Base-by-base conservation (phyloP, 2,888 invertebrate species). In the Himalopsyche anomala region DNA sequence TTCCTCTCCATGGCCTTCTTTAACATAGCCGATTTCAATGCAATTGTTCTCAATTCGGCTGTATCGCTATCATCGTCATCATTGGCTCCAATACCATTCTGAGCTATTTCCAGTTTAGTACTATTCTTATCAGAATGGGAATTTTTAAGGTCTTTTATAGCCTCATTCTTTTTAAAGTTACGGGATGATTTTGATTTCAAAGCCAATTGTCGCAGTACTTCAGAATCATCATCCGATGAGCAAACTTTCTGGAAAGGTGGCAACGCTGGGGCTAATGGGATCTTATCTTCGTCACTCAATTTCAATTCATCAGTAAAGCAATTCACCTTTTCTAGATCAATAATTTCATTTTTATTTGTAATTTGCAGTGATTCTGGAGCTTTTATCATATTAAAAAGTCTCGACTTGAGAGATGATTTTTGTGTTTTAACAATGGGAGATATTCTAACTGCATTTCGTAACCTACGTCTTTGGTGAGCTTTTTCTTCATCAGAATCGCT, bases 21-120 rank as follows among this genome's bases (percentile, higher is more conserved):
- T 74, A 95, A 89, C 79, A 95, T 91, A 8, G 95, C 95, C n/a
- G 96, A 95, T 89, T 94, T 94, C n/a, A 96, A 91, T 84, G 95
- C 96, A 88, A 94, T 95, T 89, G 95, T 91, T 89, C 96, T 92
- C 81, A 96, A 91, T 89, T 95, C 93, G 83, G 94, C 91, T 87
- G 95, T 94, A 89, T 95, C 95, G 90, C 93, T 94, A 88, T 95
- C 95, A 89, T 93, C 93, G 87, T 94, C 94, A 87, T 94, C 93
- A 81, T 88, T 84, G 28, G 84, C 84, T 38, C 84, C 84, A 55
- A 90, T 89, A 56, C 87, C 87, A 9, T 87, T 82, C 54, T 83
- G 80, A 12, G 84, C 87, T 38, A 40, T 81, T 40, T 51, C 80
- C 36, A 84, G 62, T 56, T 62, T 80, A 42, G 86, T 74, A 74